phyloP scores from a whole-genome alignment of 2,888 invertebrate genomes.

The Pantelozetes paolii region DNA sequence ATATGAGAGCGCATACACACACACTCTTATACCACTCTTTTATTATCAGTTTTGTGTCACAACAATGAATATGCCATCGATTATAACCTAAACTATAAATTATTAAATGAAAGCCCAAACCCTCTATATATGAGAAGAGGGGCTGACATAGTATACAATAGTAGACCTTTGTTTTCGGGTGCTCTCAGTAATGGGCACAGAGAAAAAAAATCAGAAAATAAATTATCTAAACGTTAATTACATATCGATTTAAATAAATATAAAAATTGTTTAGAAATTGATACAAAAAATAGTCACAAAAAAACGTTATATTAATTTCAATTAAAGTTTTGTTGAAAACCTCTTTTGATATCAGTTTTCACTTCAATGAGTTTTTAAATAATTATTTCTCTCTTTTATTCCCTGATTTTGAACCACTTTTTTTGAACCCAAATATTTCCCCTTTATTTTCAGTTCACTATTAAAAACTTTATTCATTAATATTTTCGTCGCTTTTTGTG shows the following conservation, averaged over 20 bases:
- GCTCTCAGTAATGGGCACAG: neutral
- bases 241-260: neutral
- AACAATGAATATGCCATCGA: conserved; percentile 13
- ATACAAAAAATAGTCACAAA: neutral
- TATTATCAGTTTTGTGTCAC: neutral
- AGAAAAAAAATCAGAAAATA: neutral
- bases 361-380: neutral
- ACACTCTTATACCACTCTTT: neutral
- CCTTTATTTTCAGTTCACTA: too few relatives aligned
- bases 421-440: too few relatives aligned
- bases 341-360: neutral
- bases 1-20: neutral
- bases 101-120: neutral
- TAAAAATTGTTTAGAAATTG: neutral
- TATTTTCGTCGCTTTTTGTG: too few relatives aligned
- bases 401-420: neutral
- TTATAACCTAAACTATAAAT: conserved; percentile 16
- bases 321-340: neutral
- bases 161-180: neutral
- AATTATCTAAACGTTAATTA: neutral
- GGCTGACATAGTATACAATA: neutral
- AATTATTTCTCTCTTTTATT: neutral
- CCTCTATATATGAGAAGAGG: neutral
- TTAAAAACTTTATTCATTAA: too few relatives aligned
- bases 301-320: too few relatives aligned